phyloP scores from a whole-genome alignment of 1,140 invertebrate genomes.

The Trigoniulus corallinus region DNA sequence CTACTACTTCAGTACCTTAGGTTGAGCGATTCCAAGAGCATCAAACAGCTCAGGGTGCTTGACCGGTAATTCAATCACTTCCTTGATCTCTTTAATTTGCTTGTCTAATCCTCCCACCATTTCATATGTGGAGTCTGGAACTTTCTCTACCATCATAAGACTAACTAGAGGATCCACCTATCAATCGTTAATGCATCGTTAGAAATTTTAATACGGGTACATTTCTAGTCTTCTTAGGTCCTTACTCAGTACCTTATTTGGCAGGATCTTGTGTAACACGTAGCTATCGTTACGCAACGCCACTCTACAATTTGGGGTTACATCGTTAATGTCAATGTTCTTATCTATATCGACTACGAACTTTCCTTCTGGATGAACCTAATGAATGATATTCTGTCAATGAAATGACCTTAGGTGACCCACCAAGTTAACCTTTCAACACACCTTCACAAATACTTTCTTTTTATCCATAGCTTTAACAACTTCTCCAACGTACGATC shows the following conservation, averaged over 20 bases:
- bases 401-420: neutral
- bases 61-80: slow-evolving; percentile 97
- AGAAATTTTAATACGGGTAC: no score
- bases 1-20: slow-evolving; percentile 42
- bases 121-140: slow-evolving; percentile 98
- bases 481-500: slow-evolving; percentile 98
- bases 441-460: slow-evolving; percentile 90
- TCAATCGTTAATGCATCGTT: neutral
- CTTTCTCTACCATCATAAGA: slow-evolving; percentile 99
- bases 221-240: no score
- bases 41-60: slow-evolving; percentile 99
- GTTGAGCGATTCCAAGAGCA: slow-evolving; percentile 97
- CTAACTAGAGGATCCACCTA: slow-evolving; percentile 96
- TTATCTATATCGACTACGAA: slow-evolving; percentile 99
- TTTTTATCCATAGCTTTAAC: slow-evolving; percentile 99
- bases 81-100: slow-evolving; percentile 99
- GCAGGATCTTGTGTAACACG: slow-evolving; percentile 95
- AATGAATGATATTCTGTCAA: slow-evolving; percentile 9
- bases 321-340: slow-evolving; percentile 96
- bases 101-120: slow-evolving; percentile 99
- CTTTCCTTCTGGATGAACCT: slow-evolving; percentile 98
- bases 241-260: slow-evolving; percentile 61
- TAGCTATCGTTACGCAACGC: slow-evolving; percentile 97
- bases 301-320: slow-evolving; percentile 94
- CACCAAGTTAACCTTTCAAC: neutral